Evolutionary conservation across 2,888 invertebrate genomes (phyloP).

Genomic region (Phortica magna): DNA sequence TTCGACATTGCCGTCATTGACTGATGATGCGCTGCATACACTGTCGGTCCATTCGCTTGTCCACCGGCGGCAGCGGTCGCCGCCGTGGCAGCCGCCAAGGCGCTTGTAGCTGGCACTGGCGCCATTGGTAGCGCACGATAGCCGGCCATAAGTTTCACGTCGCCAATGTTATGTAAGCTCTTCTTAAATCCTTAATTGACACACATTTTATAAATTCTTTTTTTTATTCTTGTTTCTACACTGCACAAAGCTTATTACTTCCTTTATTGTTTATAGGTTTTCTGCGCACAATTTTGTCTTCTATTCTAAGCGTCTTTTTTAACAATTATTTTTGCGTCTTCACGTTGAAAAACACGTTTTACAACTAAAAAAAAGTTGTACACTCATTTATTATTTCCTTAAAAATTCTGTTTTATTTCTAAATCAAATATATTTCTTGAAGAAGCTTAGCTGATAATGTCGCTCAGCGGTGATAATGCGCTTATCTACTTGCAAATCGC

Average conservation of each 20-base stretch:
- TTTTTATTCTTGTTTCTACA: background rate
- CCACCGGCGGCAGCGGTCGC: constrained; percentile 56
- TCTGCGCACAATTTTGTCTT: constrained; percentile 22
- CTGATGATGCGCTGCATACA: constrained; percentile 74
- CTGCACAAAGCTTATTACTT: background rate
- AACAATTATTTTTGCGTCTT: constrained; percentile 51
- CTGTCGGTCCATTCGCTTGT: constrained; percentile 64
- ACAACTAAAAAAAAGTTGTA: constrained; percentile 51
- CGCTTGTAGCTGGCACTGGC: constrained; percentile 67
- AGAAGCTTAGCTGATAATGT: constrained; percentile 64
- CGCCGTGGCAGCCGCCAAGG: constrained; percentile 62
- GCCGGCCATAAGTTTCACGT: constrained; percentile 63
- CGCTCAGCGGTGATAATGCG: constrained; percentile 55
- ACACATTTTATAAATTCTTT: constrained; percentile 26
- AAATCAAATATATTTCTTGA: constrained; percentile 50
- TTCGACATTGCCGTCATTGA: constrained; percentile 76
- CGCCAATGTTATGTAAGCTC: background rate
- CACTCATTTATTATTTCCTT: constrained; percentile 52
- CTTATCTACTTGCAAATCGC: constrained; percentile 49
- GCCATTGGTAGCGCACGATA: constrained; percentile 71
- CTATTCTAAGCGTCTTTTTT: background rate
- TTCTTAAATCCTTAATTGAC: constrained; percentile 24
- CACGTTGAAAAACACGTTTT: constrained; percentile 52
- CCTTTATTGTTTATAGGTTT: background rate
- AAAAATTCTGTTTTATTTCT: constrained; percentile 44